These are phyloP conservation scores for Scarus forsteni DNA, from an alignment of 2,797 vertebrate genomes.

Conservation along the genomic window DNA sequence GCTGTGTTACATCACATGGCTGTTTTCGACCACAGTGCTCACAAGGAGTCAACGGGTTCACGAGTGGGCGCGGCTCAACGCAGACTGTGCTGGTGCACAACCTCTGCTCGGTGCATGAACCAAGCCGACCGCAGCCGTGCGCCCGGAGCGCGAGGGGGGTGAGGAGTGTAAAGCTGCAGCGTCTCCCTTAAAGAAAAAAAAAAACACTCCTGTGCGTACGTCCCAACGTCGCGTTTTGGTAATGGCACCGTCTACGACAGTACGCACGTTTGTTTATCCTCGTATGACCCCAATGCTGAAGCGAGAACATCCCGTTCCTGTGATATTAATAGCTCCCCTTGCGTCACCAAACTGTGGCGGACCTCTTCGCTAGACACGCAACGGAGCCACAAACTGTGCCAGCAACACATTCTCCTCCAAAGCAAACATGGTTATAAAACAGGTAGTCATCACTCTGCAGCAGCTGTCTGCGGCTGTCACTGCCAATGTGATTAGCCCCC, in stretches of 20 bases:
- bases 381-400: constrained; percentile 74
- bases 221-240: constrained; percentile 2
- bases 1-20: constrained; percentile 63
- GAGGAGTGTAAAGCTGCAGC: background rate
- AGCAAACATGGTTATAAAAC: constrained; percentile 79
- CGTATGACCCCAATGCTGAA: constrained; percentile 81
- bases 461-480: constrained; percentile 56
- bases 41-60: constrained; percentile 81
- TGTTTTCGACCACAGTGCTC: constrained; percentile 65
- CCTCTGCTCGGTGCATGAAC: constrained; percentile 22
- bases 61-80: constrained; percentile 78
- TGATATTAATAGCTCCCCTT: constrained; percentile 88
- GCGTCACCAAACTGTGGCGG: constrained; percentile 85
- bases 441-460: constrained; percentile 65
- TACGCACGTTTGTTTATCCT: constrained; percentile 78
- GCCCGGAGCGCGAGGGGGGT: background rate
- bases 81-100: constrained; percentile 25
- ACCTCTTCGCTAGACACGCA: constrained; percentile 83
- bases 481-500: constrained; percentile 48
- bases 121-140: constrained; percentile 35
- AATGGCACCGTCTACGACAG: constrained; percentile 34
- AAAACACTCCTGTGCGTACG: constrained; percentile 15
- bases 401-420: constrained; percentile 66
- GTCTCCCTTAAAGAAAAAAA: constrained; percentile 22
- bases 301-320: constrained; percentile 86